Evolutionary conservation across 92 coral and sea anemone genomes (phyloP).

Genomic region (Parazoanthus swiftii): DNA sequence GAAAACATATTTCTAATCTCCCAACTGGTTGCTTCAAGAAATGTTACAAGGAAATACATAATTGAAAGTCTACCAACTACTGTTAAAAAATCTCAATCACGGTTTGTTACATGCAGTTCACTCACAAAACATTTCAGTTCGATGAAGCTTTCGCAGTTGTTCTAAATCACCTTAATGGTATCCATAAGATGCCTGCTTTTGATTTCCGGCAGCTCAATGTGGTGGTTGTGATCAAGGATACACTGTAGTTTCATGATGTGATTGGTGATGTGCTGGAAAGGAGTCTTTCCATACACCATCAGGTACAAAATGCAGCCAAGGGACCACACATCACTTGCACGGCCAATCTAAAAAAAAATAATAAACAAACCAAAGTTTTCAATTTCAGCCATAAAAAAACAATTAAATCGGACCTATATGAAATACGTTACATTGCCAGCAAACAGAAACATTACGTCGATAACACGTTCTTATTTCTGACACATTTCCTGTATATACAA

Average conservation of each 20-base stretch:
- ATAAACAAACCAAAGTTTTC: neutral
- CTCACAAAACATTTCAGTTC: neutral
- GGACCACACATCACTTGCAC: conserved; percentile 98
- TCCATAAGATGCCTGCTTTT: conserved; percentile 80
- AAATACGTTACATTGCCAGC: neutral
- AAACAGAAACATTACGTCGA: neutral
- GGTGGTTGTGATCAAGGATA: conserved; percentile 86
- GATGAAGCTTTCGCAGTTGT: neutral
- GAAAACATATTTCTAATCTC: too few relatives aligned
- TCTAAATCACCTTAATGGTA: conserved; percentile 76
- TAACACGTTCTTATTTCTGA: neutral
- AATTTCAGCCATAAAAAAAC: neutral
- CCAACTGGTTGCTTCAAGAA: too few relatives aligned
- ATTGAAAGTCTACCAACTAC: too few relatives aligned
- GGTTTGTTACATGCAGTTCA: neutral
- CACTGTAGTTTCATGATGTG: conserved; percentile 85
- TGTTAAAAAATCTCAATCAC: neutral
- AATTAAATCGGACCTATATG: neutral
- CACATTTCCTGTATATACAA: neutral
- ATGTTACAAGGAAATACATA: too few relatives aligned
- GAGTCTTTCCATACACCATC: conserved; percentile 97
- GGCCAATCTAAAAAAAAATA: conserved; percentile 73
- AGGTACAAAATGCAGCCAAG: conserved; percentile 92
- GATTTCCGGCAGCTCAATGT: conserved; percentile 78
- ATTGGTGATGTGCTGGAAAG: conserved; percentile 95